A percentile compares a stretch with the other conserved stretches of the same genome.
Conservation (phyloP, 2,113 vertebrate genomes). For the Cynopterus brachyotis region DNA sequence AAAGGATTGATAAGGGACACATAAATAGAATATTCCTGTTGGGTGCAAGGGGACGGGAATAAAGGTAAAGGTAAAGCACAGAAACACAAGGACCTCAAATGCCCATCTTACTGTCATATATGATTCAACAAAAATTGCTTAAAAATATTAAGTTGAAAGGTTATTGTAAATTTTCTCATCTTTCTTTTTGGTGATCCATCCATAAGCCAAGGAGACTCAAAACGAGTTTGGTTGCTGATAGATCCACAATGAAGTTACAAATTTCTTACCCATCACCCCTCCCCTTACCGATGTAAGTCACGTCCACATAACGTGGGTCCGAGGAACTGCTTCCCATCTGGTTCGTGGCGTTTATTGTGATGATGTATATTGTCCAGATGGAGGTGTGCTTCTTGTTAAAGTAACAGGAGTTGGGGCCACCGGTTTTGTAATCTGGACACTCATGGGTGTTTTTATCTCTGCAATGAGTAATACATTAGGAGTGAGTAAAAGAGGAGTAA, state of each 20-base stretch:
- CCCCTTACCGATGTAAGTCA: conserved; percentile 91
- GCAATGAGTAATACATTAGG: conserved; percentile 77
- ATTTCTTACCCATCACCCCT: background rate
- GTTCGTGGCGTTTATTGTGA: conserved; percentile 92
- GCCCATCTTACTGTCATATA: background rate
- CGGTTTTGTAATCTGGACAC: conserved; percentile 93
- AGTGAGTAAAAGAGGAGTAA: conserved; percentile 50
- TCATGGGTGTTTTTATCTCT: conserved; percentile 84
- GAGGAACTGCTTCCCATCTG: conserved; percentile 88
- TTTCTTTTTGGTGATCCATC: background rate
- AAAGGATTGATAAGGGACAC: background rate
- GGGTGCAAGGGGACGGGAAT: background rate
- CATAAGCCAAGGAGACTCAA: background rate
- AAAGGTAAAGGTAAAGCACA: background rate
- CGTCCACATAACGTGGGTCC: conserved; percentile 87
- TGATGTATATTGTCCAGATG: conserved; percentile 91
- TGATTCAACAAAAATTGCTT: background rate
- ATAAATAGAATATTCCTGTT: background rate
- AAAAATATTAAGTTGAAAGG: background rate
- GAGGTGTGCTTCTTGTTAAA: conserved; percentile 93
- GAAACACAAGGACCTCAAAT: background rate
- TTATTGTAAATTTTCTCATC: background rate
- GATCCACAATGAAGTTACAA: background rate
- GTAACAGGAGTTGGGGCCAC: conserved; percentile 94
- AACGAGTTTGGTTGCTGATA: background rate